Evolutionary conservation across 2,888 invertebrate species (phyloP).

Genomic region (Amblyteles armatorius): DNA sequence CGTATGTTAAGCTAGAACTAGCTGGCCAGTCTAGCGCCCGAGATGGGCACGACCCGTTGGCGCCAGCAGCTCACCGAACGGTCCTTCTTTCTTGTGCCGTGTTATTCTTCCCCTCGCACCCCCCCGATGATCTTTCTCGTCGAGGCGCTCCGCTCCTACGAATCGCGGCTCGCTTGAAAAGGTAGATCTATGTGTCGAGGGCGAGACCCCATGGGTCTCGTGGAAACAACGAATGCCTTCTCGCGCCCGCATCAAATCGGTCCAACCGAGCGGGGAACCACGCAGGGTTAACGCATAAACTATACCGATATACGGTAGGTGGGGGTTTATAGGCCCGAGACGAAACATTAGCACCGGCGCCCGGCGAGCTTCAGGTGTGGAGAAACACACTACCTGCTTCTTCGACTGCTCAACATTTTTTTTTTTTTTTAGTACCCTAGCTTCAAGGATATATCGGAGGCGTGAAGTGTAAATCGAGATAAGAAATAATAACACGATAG

Average conservation of each 20-base stretch:
- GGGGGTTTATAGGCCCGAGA: constrained; percentile 45
- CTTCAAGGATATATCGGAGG: not conserved
- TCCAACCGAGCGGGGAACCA: constrained; percentile 26
- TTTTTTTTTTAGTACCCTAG: constrained; percentile 10
- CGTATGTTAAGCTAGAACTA: constrained; percentile 37
- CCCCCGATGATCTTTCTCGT: constrained; percentile 25
- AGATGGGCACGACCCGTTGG: constrained; percentile 72
- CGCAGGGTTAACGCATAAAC: constrained; percentile 33
- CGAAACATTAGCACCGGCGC: constrained; percentile 61
- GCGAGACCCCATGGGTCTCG: constrained; percentile 30
- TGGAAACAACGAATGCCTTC: constrained; percentile 55
- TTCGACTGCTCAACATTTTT: constrained; percentile 21
- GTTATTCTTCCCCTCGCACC: constrained; percentile 6
- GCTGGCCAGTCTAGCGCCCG: constrained; percentile 56
- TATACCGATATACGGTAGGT: not conserved
- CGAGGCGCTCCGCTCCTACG: constrained; percentile 34
- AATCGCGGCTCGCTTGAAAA: constrained; percentile 31
- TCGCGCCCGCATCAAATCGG: constrained; percentile 58
- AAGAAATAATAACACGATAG: constrained; percentile 13
- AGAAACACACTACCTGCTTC: constrained; percentile 59
- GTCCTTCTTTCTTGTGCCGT: constrained; percentile 44
- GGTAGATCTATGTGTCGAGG: constrained; percentile 41
- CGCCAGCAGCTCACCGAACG: constrained; percentile 77
- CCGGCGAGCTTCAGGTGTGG: constrained; percentile 51
- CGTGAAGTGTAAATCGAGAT: too few relatives aligned